These are phyloP conservation scores for Mastomys natalensis DNA, from an alignment of 2,113 vertebrate genomes.

Conservation along the genomic window DNA sequence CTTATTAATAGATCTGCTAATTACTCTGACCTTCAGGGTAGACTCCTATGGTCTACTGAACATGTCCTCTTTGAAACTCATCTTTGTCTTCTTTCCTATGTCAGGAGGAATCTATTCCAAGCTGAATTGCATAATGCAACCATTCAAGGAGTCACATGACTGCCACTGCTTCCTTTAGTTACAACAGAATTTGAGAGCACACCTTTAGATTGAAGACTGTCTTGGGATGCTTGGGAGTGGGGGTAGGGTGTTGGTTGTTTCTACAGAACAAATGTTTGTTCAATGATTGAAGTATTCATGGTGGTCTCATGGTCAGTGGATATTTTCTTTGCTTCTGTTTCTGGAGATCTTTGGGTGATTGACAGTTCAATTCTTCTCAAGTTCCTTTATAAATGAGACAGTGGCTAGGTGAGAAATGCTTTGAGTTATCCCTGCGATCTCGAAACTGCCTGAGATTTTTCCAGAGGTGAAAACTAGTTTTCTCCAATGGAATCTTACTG, in stretches of 20 bases:
- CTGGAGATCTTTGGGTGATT: neutral
- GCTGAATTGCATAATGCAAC: neutral
- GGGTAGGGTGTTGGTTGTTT: neutral
- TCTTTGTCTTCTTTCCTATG: neutral
- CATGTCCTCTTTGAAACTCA: neutral
- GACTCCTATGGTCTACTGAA: neutral
- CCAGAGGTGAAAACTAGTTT: neutral
- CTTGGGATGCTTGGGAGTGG: neutral
- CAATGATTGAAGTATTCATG: neutral
- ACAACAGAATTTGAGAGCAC: neutral
- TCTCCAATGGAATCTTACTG: neutral
- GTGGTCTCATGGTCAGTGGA: neutral
- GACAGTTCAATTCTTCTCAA: conserved; percentile 15
- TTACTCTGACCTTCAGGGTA: neutral
- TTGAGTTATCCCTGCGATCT: too few species aligned
- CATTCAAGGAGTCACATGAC: neutral
- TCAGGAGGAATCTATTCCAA: neutral
- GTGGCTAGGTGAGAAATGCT: neutral
- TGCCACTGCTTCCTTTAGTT: neutral
- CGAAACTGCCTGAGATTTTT: neutral
- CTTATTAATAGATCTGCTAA: neutral
- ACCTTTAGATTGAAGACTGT: neutral
- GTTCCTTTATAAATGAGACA: neutral
- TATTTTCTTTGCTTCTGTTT: conserved; percentile 41
- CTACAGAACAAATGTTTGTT: conserved; percentile 17